Evolutionary conservation across 2,797 vertebrate species (phyloP).

Genomic region (Semotilus atromaculatus): DNA sequence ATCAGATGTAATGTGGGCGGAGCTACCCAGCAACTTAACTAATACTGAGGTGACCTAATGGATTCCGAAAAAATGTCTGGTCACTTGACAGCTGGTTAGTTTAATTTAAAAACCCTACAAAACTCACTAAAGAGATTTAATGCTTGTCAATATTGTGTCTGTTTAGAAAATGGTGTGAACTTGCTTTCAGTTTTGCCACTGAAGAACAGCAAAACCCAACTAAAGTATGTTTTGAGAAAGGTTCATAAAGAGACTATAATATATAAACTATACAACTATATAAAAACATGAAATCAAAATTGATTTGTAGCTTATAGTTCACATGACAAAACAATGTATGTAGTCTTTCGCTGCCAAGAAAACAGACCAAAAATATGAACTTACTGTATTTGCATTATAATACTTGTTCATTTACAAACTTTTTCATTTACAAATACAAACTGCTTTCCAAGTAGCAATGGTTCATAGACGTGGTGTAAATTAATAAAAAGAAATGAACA

Average conservation of each 20-base stretch:
- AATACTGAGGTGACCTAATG: neutral
- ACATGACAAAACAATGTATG: neutral
- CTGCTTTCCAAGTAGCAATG: neutral
- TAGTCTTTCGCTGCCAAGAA: neutral
- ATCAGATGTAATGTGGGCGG: neutral
- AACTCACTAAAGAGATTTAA: neutral
- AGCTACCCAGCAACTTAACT: neutral
- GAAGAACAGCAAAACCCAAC: no score
- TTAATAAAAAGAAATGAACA: neutral
- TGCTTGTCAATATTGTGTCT: neutral
- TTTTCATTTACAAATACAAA: neutral
- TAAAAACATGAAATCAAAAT: neutral
- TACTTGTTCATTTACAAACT: neutral
- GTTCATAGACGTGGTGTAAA: neutral
- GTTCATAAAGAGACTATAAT: neutral
- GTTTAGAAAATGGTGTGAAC: neutral
- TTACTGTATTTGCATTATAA: no score
- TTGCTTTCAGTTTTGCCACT: neutral
- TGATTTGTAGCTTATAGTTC: neutral
- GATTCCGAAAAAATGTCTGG: neutral
- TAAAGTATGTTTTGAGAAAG: neutral
- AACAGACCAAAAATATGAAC: neutral
- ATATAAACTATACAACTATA: no score
- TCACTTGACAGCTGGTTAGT: neutral
- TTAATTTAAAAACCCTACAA: neutral